phyloP scores from a whole-genome alignment of 2,888 invertebrate species.

The Trisateles emortualis region DNA sequence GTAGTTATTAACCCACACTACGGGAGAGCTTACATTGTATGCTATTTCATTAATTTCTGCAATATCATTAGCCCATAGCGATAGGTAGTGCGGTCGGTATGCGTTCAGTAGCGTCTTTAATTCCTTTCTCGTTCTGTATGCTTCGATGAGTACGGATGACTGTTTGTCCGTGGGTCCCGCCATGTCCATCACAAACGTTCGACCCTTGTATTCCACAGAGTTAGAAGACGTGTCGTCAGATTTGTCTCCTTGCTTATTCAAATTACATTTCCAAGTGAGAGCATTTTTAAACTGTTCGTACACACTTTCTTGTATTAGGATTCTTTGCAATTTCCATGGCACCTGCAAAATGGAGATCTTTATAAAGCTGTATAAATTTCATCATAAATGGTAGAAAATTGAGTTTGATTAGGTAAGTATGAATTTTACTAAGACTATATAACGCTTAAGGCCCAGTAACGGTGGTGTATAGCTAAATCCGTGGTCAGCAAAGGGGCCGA shows the following conservation, averaged over 20 bases:
- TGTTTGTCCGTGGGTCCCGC: constrained; percentile 13
- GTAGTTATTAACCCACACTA: constrained; percentile 66
- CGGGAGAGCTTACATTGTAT: constrained; percentile 21
- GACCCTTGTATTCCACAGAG: constrained; percentile 31
- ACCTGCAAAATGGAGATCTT: constrained; percentile 47
- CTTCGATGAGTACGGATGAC: constrained; percentile 49
- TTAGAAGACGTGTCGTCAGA: constrained; percentile 2
- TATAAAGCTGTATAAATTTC: no score
- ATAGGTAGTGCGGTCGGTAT: constrained; percentile 46
- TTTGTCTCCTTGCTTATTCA: constrained; percentile 11
- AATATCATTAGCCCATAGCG: constrained; percentile 64
- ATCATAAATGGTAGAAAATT: no score
- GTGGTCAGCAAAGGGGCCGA: no score
- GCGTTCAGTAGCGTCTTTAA: constrained; percentile 52
- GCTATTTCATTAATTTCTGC: constrained; percentile 66
- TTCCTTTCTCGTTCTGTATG: constrained; percentile 68
- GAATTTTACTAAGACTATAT: no score
- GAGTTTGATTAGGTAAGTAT: no score
- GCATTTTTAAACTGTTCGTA: constrained; percentile 54
- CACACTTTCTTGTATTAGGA: constrained; percentile 66
- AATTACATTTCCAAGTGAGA: constrained; percentile 53
- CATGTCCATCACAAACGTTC: constrained; percentile 48
- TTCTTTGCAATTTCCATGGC: constrained; percentile 58
- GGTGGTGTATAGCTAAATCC: no score
- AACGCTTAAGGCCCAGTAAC: no score